Base-by-base conservation (phyloP, 1,140 invertebrate species). In the Cephus cinctus region DNA sequence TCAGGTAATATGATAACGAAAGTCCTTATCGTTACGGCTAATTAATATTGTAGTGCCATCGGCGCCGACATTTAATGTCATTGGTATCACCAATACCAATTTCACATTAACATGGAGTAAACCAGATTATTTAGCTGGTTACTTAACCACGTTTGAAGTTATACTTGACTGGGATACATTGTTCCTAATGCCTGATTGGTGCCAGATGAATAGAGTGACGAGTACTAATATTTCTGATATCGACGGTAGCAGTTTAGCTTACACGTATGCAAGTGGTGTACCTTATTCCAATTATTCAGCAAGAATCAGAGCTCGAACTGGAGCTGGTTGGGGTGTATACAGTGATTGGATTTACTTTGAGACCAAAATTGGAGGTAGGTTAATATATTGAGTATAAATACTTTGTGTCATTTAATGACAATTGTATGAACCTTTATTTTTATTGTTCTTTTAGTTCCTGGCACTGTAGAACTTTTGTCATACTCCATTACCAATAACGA, bases 11-110 rank as follows among this genome's bases (percentile, higher is more conserved):
- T n/a, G n/a, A n/a, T n/a, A n/a, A n/a, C n/a, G n/a, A n/a, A n/a
- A n/a, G n/a, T n/a, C n/a, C n/a, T n/a, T n/a, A n/a, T n/a, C n/a
- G n/a, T n/a, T n/a, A n/a, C n/a, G n/a, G n/a, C n/a, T n/a, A n/a
- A n/a, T n/a, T n/a, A n/a, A n/a, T n/a, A n/a, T 58, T 59, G 38
- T 31, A 71, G 65, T 58, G 19, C 57, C 68, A 14, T 57, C 56
- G 8, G 8, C 54, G 16, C 68, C 68, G 5, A 8, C 18, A 20
- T 14, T 59, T 14, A 43, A 4, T 9, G 22, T 49, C 5, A 34
- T 1, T 5, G 52, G 62, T 15, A 21, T 58, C 11, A 67, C 58
- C 11, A 40, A 64, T 16, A 57, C 56, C 1, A 41, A 61, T 18
- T 63, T 67, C 30, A 18, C 19, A n/a, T 54, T 73, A 4, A 25